Conservation (phyloP, 2,888 invertebrate species). For the Podabrus alpinus region DNA sequence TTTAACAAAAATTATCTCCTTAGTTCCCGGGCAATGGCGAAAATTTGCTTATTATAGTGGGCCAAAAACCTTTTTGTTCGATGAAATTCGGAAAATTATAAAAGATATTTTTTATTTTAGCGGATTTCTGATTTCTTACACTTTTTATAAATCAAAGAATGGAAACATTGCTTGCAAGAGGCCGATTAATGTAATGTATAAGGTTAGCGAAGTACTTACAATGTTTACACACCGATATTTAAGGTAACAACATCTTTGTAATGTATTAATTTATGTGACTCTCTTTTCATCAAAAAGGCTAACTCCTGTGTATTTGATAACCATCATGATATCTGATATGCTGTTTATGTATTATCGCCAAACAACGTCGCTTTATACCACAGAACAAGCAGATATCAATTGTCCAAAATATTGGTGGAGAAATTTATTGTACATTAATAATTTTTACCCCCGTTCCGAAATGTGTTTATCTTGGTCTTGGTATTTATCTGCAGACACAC, state of each 20-base stretch:
- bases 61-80: not conserved
- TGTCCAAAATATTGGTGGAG: conserved; percentile 61
- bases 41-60: no score
- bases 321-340: conserved; percentile 52
- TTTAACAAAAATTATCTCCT: no score
- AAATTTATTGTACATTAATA: conserved; percentile 59
- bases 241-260: conserved; percentile 45
- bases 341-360: conserved; percentile 51
- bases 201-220: conserved; percentile 37
- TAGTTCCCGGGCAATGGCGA: no score
- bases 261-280: not conserved
- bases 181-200: conserved; percentile 30
- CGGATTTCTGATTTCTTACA: conserved; percentile 45
- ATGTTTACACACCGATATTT: conserved; percentile 52
- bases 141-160: conserved; percentile 43
- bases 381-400: conserved; percentile 51
- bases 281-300: conserved; percentile 46
- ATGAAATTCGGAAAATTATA: not conserved
- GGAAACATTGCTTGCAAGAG: conserved; percentile 25
- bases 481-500: conserved; percentile 58
- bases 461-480: conserved; percentile 61
- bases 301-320: conserved; percentile 56
- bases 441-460: conserved; percentile 53
- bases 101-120: conserved; percentile 30
- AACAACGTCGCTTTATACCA: conserved; percentile 50